phyloP scores from a whole-genome alignment of 1,140 invertebrate species.

The Amyelois transitella region DNA sequence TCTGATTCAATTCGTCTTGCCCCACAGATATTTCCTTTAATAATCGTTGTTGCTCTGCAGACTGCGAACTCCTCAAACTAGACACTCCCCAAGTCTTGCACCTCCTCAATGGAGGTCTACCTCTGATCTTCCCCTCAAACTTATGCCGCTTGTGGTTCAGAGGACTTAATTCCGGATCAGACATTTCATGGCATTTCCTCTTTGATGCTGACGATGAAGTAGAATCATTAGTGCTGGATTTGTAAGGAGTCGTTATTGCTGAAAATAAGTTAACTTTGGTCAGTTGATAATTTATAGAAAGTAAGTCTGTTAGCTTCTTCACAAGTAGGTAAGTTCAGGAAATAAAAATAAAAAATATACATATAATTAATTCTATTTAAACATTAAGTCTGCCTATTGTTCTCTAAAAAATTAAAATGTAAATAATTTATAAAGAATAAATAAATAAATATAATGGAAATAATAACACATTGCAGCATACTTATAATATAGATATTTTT shows the following conservation, averaged over 20 bases:
- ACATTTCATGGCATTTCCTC: slow-evolving; percentile 55
- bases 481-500: too few species aligned
- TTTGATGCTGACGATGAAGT: slow-evolving; percentile 55
- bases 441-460: too few species aligned
- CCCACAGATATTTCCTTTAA: slow-evolving; percentile 23
- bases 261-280: slow-evolving; percentile 9
- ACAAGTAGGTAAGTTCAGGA: too few species aligned
- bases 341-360: too few species aligned
- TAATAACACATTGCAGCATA: too few species aligned
- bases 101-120: slow-evolving; percentile 53
- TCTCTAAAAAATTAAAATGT: too few species aligned
- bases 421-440: too few species aligned
- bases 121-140: slow-evolving; percentile 55
- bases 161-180: slow-evolving; percentile 48
- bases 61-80: slow-evolving; percentile 28
- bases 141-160: slow-evolving; percentile 62
- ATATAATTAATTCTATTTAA: too few species aligned
- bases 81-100: slow-evolving; percentile 35
- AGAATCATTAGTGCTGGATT: slow-evolving; percentile 24
- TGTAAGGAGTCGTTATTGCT: slow-evolving; percentile 35
- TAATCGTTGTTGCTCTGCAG: slow-evolving; percentile 35
- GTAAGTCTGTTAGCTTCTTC: too few species aligned
- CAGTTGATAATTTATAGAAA: not conserved
- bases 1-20: slow-evolving; percentile 45
- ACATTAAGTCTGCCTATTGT: too few species aligned